Percentiles rank a stretch among this genome's conserved stretches.
phyloP scores from a whole-genome alignment of 2,888 invertebrate genomes.

The Noctua pronuba region DNA sequence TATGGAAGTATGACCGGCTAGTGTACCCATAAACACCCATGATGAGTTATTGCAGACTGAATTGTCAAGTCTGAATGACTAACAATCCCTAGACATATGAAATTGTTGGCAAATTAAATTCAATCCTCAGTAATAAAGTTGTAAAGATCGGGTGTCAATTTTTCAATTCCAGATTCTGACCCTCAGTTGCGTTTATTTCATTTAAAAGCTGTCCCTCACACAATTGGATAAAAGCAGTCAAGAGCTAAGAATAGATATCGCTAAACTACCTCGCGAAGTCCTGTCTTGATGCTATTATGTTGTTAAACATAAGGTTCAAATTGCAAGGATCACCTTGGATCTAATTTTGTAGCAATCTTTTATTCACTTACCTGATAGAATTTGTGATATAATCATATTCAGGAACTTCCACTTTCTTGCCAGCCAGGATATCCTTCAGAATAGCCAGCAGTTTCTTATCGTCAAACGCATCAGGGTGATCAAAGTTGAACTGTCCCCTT shows the following conservation, averaged over 20 bases:
- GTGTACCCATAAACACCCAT: too few species aligned
- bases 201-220: background rate
- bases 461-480: slow-evolving; percentile 99
- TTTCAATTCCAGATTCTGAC: background rate
- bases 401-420: slow-evolving; percentile 97
- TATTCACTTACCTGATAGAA: slow-evolving; percentile 92
- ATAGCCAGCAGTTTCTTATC: slow-evolving; percentile 95
- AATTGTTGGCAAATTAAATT: background rate
- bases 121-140: background rate
- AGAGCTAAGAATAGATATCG: background rate
- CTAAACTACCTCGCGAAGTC: background rate
- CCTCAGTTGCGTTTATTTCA: background rate
- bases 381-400: slow-evolving; percentile 98
- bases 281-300: too few species aligned
- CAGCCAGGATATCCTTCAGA: slow-evolving; percentile 95
- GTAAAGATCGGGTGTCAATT: background rate
- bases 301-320: background rate
- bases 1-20: too few species aligned
- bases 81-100: too few species aligned
- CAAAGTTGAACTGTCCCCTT: slow-evolving; percentile 98
- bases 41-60: background rate
- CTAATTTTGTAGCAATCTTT: too few species aligned
- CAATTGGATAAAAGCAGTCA: background rate
- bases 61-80: too few species aligned
- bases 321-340: too few species aligned